phyloP scores from a whole-genome alignment of 2,113 vertebrate genomes.

The Salvelinus sp. region DNA sequence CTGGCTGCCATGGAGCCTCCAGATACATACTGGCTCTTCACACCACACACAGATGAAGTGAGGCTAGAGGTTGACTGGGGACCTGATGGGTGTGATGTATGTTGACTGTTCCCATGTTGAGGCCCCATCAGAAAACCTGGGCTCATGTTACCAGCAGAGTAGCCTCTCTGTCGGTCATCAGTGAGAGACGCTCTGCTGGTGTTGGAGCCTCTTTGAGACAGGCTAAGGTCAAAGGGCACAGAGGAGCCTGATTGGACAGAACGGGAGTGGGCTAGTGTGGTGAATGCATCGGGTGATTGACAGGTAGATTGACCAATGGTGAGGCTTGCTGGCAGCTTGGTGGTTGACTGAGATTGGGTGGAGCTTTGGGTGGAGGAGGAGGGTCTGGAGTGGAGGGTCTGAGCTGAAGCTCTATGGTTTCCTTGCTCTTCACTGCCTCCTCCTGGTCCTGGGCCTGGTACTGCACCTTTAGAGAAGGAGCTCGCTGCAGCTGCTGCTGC shows the following conservation, averaged over 20 bases:
- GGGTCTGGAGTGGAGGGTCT: conserved; percentile 41
- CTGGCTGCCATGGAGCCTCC: conserved; percentile 53
- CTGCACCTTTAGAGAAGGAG: conserved; percentile 67
- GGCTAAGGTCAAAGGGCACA: conserved; percentile 29
- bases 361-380: conserved; percentile 33
- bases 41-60: conserved; percentile 43
- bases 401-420: conserved; percentile 27
- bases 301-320: conserved; percentile 48
- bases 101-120: conserved; percentile 10
- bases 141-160: not conserved
- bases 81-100: not conserved
- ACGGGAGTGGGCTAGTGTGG: not conserved
- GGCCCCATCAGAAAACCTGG: conserved; percentile 7
- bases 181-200: conserved; percentile 10
- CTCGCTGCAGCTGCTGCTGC: conserved; percentile 80
- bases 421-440: conserved; percentile 69
- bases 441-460: conserved; percentile 82
- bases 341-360: conserved; percentile 34
- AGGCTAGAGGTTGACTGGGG: conserved; percentile 10
- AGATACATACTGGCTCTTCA: conserved; percentile 44
- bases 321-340: conserved; percentile 42
- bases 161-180: conserved; percentile 21
- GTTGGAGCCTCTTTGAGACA: conserved; percentile 18
- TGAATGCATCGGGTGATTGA: too few relatives aligned
- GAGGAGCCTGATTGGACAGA: conserved; percentile 37